Evolutionary conservation across 2,888 invertebrate genomes (phyloP), one percentile per base, ranked within the genome.

Genomic region (Trissolcus brochymenae): DNA sequence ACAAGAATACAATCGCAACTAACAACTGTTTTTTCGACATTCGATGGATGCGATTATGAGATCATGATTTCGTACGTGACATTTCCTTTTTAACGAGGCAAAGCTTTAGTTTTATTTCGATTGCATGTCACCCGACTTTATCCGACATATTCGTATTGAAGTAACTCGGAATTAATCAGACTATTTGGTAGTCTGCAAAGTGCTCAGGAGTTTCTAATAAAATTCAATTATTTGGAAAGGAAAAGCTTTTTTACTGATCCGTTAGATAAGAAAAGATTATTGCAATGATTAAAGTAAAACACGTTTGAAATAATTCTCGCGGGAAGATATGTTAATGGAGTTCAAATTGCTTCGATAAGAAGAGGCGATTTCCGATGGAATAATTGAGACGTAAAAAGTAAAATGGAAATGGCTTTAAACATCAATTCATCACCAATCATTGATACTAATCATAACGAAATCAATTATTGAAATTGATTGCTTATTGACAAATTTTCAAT

Each of bases 281-380:
- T 64, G 55, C 64, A 13, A 17, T 55, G 46, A 64, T 62, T 53
- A 54, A 53, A 53, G 41, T 35, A 9, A 57, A 62, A 62, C 61
- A 64, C 55, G 46, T 46, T 55, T 64, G 55, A 54, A 64, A 64
- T 49, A 13, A 62, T 62, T 14, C 25, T 54, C 21, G 3, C 6
- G 25, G 16, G 21, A 19, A n/a, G 3, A 29, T 6, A 43, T 43
- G 19, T 55, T 46, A 64, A 55, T 35, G 17, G 46, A 41, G 53
- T 53, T 64, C 6, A 11, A 64, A 55, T 54, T 25, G 43, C 35
- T 35, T 19, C 40, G 40, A 53, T 60, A 50, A 53, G 53, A 43
- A 62, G 4, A n/a, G 13, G 25, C 25, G 25, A 3, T 25, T 25
- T 25, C 25, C 25, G 25, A 25, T 25, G 4, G 25, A 25, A 25